Percentiles rank a stretch among this genome's conserved stretches.
Conservation (phyloP, 1,140 invertebrate genomes). For the Drosophila saltans region DNA sequence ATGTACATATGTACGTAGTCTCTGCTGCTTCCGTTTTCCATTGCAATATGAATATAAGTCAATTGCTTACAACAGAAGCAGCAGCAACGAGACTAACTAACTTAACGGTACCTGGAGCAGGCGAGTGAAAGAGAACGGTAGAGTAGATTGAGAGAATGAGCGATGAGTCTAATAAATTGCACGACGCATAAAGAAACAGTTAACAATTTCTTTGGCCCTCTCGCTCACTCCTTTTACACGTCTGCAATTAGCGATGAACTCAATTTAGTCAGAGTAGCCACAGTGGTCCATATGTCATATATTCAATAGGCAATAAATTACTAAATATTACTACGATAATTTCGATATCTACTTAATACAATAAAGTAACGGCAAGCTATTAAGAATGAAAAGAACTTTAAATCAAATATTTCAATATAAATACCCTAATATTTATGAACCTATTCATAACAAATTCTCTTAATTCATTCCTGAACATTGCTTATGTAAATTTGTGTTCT, state of each 20-base stretch:
- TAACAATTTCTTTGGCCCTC: constrained; percentile 38
- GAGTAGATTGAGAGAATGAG: constrained; percentile 26
- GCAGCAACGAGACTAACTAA: constrained; percentile 20
- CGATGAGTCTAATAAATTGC: constrained; percentile 52
- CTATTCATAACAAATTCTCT: too few relatives aligned
- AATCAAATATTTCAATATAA: too few relatives aligned
- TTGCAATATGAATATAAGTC: constrained; percentile 62
- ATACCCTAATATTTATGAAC: too few relatives aligned
- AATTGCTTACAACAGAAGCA: constrained; percentile 53
- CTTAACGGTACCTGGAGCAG: constrained; percentile 66
- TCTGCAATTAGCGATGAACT: constrained; percentile 58
- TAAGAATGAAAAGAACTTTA: too few relatives aligned
- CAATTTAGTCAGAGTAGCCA: constrained; percentile 42
- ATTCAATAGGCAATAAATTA: background rate
- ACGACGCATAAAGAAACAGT: constrained; percentile 57
- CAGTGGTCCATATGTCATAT: background rate
- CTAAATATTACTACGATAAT: background rate
- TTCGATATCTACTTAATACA: too few relatives aligned
- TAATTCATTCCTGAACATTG: too few relatives aligned
- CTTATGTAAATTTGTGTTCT: too few relatives aligned
- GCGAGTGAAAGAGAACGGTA: constrained; percentile 10
- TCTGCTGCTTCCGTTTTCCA: constrained; percentile 34
- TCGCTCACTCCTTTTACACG: constrained; percentile 9
- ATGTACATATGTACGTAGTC: constrained; percentile 3
- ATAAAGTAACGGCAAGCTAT: too few relatives aligned